These are phyloP conservation scores for Eciton burchellii DNA, from an alignment of 1,140 invertebrate genomes.

Conservation along the genomic window DNA sequence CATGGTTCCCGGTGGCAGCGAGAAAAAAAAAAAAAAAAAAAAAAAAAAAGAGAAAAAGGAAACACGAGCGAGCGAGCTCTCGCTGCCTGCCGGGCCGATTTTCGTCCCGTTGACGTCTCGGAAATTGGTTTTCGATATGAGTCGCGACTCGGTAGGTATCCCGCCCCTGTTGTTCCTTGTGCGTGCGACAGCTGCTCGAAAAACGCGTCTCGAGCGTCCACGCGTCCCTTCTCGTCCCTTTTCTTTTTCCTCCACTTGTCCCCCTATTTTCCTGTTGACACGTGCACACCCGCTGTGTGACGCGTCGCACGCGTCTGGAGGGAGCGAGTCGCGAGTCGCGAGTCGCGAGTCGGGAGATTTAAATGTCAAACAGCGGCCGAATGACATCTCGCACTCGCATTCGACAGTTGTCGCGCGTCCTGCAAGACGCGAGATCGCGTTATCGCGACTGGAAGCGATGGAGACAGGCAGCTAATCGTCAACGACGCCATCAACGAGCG, in stretches of 20 bases:
- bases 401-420: slow-evolving; percentile 32
- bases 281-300: slow-evolving; percentile 15
- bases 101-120: slow-evolving; percentile 74
- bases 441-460: slow-evolving; percentile 25
- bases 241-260: neutral
- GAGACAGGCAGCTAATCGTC: no score
- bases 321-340: neutral
- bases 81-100: slow-evolving; percentile 67
- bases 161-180: slow-evolving; percentile 75
- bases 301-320: neutral
- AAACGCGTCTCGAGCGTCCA: slow-evolving; percentile 66
- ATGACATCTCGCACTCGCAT: slow-evolving; percentile 31
- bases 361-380: neutral
- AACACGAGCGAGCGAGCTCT: slow-evolving; percentile 54
- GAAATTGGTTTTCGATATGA: slow-evolving; percentile 78
- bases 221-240: slow-evolving; percentile 22
- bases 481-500: neutral
- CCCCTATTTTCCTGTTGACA: neutral
- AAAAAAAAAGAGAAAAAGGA: no score
- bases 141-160: slow-evolving; percentile 65
- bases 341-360: neutral
- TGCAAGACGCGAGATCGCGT: neutral
- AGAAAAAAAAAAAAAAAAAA: no score
- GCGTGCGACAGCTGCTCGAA: slow-evolving; percentile 73
- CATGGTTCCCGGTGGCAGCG: slow-evolving; percentile 54